Evolutionary conservation across 1,140 invertebrate genomes (phyloP).

Genomic region (Anoplolepis gracilipes): DNA sequence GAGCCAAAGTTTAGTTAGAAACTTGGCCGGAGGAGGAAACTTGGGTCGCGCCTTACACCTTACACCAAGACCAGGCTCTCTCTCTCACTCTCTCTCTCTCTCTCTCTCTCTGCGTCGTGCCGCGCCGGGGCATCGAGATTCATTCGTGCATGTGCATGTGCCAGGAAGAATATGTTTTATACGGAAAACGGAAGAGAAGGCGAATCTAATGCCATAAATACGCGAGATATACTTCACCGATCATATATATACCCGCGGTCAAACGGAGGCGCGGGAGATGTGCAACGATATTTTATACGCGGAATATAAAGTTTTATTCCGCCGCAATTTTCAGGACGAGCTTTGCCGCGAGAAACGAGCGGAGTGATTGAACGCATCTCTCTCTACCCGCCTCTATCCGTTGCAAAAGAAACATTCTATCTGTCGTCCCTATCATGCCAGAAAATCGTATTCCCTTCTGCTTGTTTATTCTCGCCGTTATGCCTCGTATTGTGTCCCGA

Average conservation of each 20-base stretch:
- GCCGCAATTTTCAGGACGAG: slow-evolving; percentile 29
- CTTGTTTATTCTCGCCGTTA: slow-evolving; percentile 37
- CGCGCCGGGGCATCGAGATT: slow-evolving; percentile 47
- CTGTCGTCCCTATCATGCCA: slow-evolving; percentile 32
- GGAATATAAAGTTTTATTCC: slow-evolving; percentile 46
- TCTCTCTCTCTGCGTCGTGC: too few relatives aligned
- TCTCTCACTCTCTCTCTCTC: too few relatives aligned
- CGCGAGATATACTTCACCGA: not conserved
- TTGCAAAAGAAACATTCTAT: slow-evolving; percentile 21
- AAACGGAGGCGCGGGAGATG: slow-evolving; percentile 6
- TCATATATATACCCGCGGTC: slow-evolving; percentile 3
- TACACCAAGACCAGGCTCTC: not conserved
- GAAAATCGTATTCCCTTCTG: slow-evolving; percentile 26
- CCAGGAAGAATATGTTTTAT: not conserved
- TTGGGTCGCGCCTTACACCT: slow-evolving; percentile 5
- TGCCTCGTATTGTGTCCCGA: not conserved
- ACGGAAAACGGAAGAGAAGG: not conserved
- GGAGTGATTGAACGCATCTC: slow-evolving; percentile 30
- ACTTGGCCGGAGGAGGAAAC: slow-evolving; percentile 22
- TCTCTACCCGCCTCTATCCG: too few relatives aligned
- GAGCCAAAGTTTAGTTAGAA: slow-evolving; percentile 50
- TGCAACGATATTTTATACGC: not conserved
- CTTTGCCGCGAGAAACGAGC: slow-evolving; percentile 10
- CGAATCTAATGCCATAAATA: slow-evolving; percentile 42
- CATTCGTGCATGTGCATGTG: not conserved